A percentile compares a stretch with the other conserved stretches of the same genome.
Evolutionary conservation across 2,888 invertebrate genomes (phyloP).

Genomic region (Leptarthrus brevirostris): DNA sequence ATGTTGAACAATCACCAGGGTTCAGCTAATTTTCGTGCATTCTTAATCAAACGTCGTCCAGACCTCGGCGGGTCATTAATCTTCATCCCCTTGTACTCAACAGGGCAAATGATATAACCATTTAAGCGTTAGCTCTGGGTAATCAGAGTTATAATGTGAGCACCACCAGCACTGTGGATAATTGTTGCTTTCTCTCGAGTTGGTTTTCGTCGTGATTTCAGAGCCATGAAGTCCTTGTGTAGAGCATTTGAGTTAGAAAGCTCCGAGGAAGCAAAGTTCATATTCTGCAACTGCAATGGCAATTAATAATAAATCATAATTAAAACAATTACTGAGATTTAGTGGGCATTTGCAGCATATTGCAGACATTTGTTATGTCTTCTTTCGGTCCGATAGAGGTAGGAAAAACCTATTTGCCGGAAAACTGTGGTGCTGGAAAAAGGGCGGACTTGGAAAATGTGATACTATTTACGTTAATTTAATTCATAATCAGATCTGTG

Average conservation of each 20-base stretch:
- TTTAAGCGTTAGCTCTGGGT: conserved; percentile 43
- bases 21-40: conserved; percentile 43
- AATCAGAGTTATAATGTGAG: conserved; percentile 49
- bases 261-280: conserved; percentile 33
- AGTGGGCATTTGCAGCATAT: conserved; percentile 48
- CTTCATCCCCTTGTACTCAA: conserved; percentile 50
- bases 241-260: neutral
- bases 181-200: conserved; percentile 44
- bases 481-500: conserved; percentile 37
- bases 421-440: neutral
- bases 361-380: conserved; percentile 45
- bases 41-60: conserved; percentile 45
- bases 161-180: conserved; percentile 26
- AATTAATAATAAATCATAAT: conserved; percentile 55
- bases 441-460: conserved; percentile 21
- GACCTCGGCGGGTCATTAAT: conserved; percentile 46
- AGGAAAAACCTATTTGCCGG: neutral
- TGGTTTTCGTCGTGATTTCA: conserved; percentile 15
- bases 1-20: conserved; percentile 19
- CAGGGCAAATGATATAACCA: conserved; percentile 51
- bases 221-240: neutral
- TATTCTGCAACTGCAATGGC: conserved; percentile 45
- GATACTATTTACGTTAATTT: conserved; percentile 44
- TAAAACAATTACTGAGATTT: conserved; percentile 53
- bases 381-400: conserved; percentile 14